These are phyloP conservation scores for Deilephila porcellus DNA, from an alignment of 2,888 invertebrate species.

Conservation along the genomic window DNA sequence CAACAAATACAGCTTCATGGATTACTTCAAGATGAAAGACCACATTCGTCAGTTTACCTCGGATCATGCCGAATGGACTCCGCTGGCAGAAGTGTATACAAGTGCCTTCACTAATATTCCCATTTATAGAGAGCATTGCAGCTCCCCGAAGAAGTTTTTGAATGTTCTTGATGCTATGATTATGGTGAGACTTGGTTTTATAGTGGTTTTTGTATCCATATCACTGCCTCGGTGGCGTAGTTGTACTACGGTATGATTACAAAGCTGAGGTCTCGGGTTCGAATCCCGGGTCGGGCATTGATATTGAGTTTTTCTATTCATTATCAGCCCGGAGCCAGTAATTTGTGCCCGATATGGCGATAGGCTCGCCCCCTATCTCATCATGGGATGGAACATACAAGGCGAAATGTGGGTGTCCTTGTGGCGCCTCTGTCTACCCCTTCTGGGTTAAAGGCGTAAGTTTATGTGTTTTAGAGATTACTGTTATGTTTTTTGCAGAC, in stretches of 20 bases:
- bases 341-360: too few relatives aligned
- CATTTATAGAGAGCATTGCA: constrained; percentile 65
- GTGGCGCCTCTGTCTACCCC: too few relatives aligned
- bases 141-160: constrained; percentile 67
- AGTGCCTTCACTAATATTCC: constrained; percentile 58
- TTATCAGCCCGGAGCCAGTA: too few relatives aligned
- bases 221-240: too few relatives aligned
- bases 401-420: too few relatives aligned
- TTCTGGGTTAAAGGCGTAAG: too few relatives aligned
- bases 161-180: constrained; percentile 74
- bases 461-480: neutral
- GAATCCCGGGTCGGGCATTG: too few relatives aligned
- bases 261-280: too few relatives aligned
- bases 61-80: constrained; percentile 50
- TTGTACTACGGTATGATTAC: too few relatives aligned
- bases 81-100: constrained; percentile 50
- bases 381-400: too few relatives aligned
- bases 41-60: constrained; percentile 55
- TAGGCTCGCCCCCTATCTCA: too few relatives aligned
- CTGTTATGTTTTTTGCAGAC: constrained; percentile 56
- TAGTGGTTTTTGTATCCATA: neutral
- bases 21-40: constrained; percentile 74
- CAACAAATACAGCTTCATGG: constrained; percentile 72
- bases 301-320: too few relatives aligned
- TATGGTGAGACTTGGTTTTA: constrained; percentile 55